phyloP scores from a whole-genome alignment of 2,797 vertebrate genomes.

The Diglossa cyanea region DNA sequence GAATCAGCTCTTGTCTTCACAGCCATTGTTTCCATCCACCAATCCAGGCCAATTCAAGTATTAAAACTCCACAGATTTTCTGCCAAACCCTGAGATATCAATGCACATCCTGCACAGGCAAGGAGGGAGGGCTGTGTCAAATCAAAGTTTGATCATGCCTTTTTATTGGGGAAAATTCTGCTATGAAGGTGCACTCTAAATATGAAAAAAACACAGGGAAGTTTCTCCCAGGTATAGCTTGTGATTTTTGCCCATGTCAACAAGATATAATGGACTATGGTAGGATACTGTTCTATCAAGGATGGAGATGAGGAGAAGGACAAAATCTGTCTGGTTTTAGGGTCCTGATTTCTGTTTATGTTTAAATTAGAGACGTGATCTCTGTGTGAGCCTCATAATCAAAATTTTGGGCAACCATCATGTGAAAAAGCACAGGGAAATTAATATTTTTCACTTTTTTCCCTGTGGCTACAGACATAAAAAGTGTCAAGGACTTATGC shows the following conservation, averaged over 20 bases:
- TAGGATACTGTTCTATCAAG: fast-evolving
- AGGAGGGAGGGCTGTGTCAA: background rate
- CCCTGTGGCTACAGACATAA: background rate
- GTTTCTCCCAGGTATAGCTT: background rate
- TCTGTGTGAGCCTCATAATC: background rate
- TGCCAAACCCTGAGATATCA: background rate
- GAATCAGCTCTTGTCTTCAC: background rate
- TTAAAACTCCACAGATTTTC: background rate
- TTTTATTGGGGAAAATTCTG: background rate
- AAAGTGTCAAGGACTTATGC: background rate
- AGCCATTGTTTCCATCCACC: background rate
- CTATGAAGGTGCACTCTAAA: background rate
- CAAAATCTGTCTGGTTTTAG: background rate
- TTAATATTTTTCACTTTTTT: background rate
- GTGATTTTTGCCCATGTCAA: background rate
- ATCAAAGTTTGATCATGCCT: background rate
- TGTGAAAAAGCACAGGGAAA: background rate
- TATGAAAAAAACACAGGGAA: background rate
- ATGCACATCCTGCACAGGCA: fast-evolving
- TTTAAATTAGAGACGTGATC: background rate
- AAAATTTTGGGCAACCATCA: background rate
- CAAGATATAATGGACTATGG: background rate
- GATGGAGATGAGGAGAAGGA: background rate
- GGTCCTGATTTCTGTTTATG: background rate
- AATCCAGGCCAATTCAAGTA: background rate